These are phyloP conservation scores for Pampus argenteus DNA, from an alignment of 2,797 vertebrate species.

Conservation along the genomic window DNA sequence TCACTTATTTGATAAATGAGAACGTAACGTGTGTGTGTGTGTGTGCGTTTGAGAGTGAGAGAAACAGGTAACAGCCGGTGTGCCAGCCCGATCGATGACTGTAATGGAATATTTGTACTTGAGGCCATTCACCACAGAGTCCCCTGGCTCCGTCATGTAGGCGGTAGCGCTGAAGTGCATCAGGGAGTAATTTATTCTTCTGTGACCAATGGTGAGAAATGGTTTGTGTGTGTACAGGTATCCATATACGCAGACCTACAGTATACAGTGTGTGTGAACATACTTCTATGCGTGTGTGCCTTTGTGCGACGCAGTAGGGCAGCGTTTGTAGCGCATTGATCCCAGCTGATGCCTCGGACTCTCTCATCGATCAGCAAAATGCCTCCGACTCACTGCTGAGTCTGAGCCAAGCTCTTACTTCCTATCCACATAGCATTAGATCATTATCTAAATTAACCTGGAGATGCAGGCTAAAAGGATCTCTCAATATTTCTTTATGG, in stretches of 20 bases:
- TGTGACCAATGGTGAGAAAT: slow-evolving; percentile 22
- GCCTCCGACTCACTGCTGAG: slow-evolving; percentile 43
- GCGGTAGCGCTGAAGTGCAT: slow-evolving; percentile 48
- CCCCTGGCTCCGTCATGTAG: slow-evolving; percentile 39
- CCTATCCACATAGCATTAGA: slow-evolving; percentile 22
- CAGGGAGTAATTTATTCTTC: slow-evolving; percentile 55
- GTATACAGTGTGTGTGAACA: slow-evolving; percentile 21
- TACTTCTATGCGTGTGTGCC: slow-evolving; percentile 20
- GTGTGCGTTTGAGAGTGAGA: slow-evolving; percentile 20
- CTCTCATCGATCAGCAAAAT: slow-evolving; percentile 63
- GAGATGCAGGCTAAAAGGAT: slow-evolving; percentile 21
- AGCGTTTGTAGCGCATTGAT: slow-evolving; percentile 61
- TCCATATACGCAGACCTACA: slow-evolving; percentile 11
- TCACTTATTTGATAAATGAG: slow-evolving; percentile 5
- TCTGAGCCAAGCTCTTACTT: slow-evolving; percentile 39
- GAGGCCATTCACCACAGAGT: slow-evolving; percentile 43
- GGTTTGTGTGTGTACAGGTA: slow-evolving; percentile 3
- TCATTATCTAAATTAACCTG: slow-evolving; percentile 47
- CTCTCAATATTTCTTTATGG: slow-evolving; percentile 27
- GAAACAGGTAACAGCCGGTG: slow-evolving; percentile 21
- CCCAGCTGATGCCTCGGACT: slow-evolving; percentile 47
- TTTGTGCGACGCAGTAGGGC: slow-evolving; percentile 42
- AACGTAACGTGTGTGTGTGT: not conserved
- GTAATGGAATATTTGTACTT: slow-evolving; percentile 60
- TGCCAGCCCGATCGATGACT: slow-evolving; percentile 44